A percentile compares a stretch with the other conserved stretches of the same genome.
These are phyloP conservation scores for Drosophila heteroneura DNA, from an alignment of 2,888 invertebrate genomes.

Conservation along the genomic window DNA sequence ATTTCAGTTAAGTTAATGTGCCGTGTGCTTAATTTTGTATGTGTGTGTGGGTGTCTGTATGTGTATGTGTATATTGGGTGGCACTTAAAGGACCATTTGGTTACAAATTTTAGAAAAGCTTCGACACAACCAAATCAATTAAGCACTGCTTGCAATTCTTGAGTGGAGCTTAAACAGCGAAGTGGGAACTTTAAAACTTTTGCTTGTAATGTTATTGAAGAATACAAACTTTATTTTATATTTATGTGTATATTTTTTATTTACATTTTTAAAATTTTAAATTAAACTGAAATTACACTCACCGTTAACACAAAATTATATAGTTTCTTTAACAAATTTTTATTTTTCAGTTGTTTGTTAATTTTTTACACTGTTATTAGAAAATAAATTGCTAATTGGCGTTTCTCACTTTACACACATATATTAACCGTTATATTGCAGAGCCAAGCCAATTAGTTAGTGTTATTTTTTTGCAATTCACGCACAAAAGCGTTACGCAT, in stretches of 20 bases:
- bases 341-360: neutral
- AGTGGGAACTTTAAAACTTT: neutral
- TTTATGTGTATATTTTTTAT: neutral
- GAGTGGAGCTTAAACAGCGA: neutral
- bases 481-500: constrained; percentile 27
- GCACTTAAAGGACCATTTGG: constrained; percentile 26
- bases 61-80: constrained; percentile 3
- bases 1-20: constrained; percentile 30
- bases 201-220: neutral
- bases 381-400: neutral
- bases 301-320: constrained; percentile 24
- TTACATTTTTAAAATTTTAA: neutral
- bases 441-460: neutral
- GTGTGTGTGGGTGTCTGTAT: neutral
- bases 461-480: constrained; percentile 22
- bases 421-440: neutral
- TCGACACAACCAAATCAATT: constrained; percentile 33
- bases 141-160: neutral
- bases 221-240: neutral
- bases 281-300: constrained; percentile 25
- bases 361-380: constrained; percentile 16
- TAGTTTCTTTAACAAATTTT: neutral
- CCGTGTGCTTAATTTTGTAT: constrained; percentile 12
- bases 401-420: constrained; percentile 13
- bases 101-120: constrained; percentile 6